A percentile compares a stretch with the other conserved stretches of the same genome.
Conservation (phyloP, 2,113 vertebrate species). For the Peucedramus taeniatus region DNA sequence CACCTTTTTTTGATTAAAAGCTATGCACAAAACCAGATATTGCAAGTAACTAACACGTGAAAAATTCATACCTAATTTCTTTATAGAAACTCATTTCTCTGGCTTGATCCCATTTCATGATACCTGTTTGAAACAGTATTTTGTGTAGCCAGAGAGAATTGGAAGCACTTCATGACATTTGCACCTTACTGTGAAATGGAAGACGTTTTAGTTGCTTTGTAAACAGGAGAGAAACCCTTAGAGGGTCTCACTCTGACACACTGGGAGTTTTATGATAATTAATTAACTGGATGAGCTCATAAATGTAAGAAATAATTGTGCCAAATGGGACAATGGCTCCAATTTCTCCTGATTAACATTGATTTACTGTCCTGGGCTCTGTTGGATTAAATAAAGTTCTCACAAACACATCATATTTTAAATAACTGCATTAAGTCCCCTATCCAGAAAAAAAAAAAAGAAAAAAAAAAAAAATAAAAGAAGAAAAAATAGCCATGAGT, state of each 20-base stretch:
- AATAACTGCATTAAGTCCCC: neutral
- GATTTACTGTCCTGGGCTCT: neutral
- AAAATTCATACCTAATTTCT: neutral
- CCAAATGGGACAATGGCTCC: neutral
- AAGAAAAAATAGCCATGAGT: neutral
- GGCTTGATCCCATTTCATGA: fast-evolving
- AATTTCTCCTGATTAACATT: neutral
- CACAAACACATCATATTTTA: neutral
- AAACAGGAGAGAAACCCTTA: neutral
- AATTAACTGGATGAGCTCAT: neutral
- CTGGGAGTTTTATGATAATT: neutral
- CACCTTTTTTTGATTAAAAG: neutral
- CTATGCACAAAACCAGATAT: neutral
- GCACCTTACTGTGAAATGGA: neutral
- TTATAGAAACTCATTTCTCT: neutral
- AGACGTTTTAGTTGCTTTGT: neutral
- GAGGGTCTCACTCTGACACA: neutral
- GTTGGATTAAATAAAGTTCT: neutral
- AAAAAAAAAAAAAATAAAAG: neutral
- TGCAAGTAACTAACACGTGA: neutral
- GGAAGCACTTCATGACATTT: neutral
- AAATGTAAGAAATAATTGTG: neutral
- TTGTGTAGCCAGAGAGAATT: neutral
- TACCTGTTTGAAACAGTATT: neutral
- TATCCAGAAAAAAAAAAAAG: too few species aligned